phyloP scores from a whole-genome alignment of 2,888 invertebrate genomes.

The Caenorhabditis angaria region DNA sequence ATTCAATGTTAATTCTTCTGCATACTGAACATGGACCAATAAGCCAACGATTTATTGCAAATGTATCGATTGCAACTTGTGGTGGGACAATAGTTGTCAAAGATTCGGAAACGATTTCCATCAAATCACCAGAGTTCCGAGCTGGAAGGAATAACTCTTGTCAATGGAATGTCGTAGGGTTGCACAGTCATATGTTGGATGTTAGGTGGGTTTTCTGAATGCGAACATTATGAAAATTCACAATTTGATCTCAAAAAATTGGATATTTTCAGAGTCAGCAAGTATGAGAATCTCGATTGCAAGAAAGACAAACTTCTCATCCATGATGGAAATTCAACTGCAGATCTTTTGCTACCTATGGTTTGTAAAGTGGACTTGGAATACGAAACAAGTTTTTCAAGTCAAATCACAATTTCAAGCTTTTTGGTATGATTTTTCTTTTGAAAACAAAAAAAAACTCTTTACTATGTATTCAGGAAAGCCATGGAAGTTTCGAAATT shows the following conservation, averaged over 20 bases:
- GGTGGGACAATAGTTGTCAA: slow-evolving; percentile 64
- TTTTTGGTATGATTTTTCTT: neutral
- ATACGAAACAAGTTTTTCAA: neutral
- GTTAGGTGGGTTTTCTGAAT: slow-evolving; percentile 44
- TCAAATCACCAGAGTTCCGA: slow-evolving; percentile 76
- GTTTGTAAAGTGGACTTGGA: neutral
- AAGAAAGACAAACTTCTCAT: neutral
- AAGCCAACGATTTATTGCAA: slow-evolving; percentile 81
- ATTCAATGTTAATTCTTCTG: slow-evolving; percentile 82
- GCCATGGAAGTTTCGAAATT: slow-evolving; percentile 67
- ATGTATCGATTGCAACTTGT: slow-evolving; percentile 76
- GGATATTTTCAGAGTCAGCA: neutral
- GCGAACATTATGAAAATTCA: no score
- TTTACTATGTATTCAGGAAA: slow-evolving; percentile 57
- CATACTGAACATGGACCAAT: slow-evolving; percentile 80
- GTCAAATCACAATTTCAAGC: neutral
- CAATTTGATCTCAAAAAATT: no score
- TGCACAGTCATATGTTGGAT: slow-evolving; percentile 75
- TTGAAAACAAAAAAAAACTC: slow-evolving; percentile 47
- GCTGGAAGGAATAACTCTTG: slow-evolving; percentile 81
- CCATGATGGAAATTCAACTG: neutral
- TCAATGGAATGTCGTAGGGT: slow-evolving; percentile 80
- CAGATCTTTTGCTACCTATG: no score
- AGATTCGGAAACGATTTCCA: slow-evolving; percentile 46
- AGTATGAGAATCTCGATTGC: neutral